Percentiles rank a stretch among this genome's conserved stretches.
Evolutionary conservation across 92 coral and sea anemone species (phyloP).

Genomic region (Chrysogorgia sp.): DNA sequence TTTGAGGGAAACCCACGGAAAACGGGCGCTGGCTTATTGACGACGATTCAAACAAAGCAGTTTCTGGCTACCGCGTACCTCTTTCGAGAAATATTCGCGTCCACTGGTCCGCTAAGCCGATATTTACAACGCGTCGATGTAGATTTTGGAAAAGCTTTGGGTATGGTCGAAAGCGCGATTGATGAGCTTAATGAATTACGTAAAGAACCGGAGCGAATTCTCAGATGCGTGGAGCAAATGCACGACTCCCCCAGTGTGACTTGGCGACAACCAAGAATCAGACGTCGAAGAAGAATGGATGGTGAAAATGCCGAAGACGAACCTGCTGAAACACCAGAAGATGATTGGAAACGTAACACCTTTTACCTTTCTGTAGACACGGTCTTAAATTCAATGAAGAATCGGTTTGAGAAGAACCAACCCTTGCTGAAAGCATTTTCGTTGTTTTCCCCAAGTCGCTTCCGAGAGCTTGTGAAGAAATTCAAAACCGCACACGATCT

Average conservation of each 20-base stretch:
- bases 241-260: slow-evolving; percentile 5
- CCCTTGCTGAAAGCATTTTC: neutral
- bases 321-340: too few species aligned
- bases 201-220: too few species aligned
- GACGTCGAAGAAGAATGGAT: neutral
- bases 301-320: too few species aligned
- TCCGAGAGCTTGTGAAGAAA: too few species aligned
- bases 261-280: slow-evolving; percentile 25
- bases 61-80: neutral
- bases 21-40: neutral
- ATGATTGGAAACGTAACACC: slow-evolving; percentile 30
- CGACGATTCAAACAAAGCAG: neutral
- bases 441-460: neutral
- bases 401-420: slow-evolving; percentile 2
- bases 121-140: too few species aligned
- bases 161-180: slow-evolving; percentile 1
- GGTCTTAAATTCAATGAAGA: too few species aligned
- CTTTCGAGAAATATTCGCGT: neutral
- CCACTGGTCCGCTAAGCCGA: slow-evolving; percentile 26
- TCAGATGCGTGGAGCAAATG: neutral
- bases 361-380: slow-evolving; percentile 30
- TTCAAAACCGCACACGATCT: too few species aligned
- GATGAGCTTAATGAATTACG: too few species aligned
- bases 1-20: neutral
- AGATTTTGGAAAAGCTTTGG: slow-evolving; percentile 8